Evolutionary conservation across 2,888 invertebrate genomes (phyloP), one percentile per base, ranked within the genome.

Genomic region (Plebejus argus): DNA sequence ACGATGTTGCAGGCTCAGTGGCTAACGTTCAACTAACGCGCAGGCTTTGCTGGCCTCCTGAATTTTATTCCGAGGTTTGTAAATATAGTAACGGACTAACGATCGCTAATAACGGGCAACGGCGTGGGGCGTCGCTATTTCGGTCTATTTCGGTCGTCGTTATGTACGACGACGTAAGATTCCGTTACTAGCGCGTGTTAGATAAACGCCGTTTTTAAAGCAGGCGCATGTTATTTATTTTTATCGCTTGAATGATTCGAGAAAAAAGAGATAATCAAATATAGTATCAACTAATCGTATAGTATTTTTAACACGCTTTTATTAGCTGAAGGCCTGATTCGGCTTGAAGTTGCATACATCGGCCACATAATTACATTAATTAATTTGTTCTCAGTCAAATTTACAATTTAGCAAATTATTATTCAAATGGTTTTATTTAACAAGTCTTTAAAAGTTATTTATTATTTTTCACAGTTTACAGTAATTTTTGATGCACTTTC

Each of bases 1-100:
- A 82, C 82, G 84, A 85, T 90, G 89, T 85, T 85, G 81, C 85
- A 91, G 91, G 89, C 90, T 90, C 88, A 87, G 82, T 85, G 81
- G 85, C 89, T 86, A 84, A 82, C 82, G 83, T 81, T 83, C 86
- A 86, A 92, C 91, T 92, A 90, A 89, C 83, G 81, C 83, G 83
- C 80, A 88, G 86, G 86, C 88, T 88, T 87, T 85, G 80, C 82
- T 79, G 15, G 12, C 15, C n/a, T 12, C 12, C 23, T 72, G 20
- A 70, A 70, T 70, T 70, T 70, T 70, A 49, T 72, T 35, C 15
- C 66, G n/a, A n/a, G n/a, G n/a, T 28, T 2, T 66, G 18, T 66
- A 28, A 66, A 15, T 18, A 66, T 28, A 4, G 28, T 66, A 66
- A 15, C 66, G 66, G 1, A 4, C 53, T 18, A 53, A 53, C 61